phyloP scores from a whole-genome alignment of 2,113 vertebrate species.

The Vidua macroura region DNA sequence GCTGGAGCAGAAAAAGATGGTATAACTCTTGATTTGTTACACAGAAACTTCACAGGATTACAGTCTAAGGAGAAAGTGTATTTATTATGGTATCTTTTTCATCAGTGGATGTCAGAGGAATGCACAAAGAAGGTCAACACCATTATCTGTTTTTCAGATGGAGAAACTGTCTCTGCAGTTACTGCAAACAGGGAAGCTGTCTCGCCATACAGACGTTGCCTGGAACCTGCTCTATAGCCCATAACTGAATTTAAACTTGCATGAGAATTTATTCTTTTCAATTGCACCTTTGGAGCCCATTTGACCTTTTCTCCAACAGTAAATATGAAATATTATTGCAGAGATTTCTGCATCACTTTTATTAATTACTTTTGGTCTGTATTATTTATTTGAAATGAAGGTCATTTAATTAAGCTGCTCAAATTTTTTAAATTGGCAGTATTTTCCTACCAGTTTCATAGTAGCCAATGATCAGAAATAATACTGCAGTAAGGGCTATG shows the following conservation, averaged over 20 bases:
- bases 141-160: conserved; percentile 34
- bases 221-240: neutral
- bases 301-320: conserved; percentile 54
- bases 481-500: neutral
- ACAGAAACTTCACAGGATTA: neutral
- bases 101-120: conserved; percentile 20
- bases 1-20: neutral
- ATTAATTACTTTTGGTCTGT: conserved; percentile 31
- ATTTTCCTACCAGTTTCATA: neutral
- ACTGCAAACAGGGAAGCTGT: neutral
- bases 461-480: neutral
- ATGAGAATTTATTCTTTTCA: conserved; percentile 55
- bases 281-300: conserved; percentile 26
- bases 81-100: conserved; percentile 20
- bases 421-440: neutral
- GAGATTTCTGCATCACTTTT: neutral
- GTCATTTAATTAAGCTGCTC: neutral
- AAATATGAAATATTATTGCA: conserved; percentile 39
- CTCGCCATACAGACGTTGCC: neutral
- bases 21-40: neutral
- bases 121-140: conserved; percentile 42
- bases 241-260: conserved; percentile 42
- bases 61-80: neutral
- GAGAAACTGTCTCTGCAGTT: conserved; percentile 33
- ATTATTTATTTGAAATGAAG: conserved; percentile 16